Base-by-base conservation (phyloP, 2,113 vertebrate genomes). In the Hippotragus niger region DNA sequence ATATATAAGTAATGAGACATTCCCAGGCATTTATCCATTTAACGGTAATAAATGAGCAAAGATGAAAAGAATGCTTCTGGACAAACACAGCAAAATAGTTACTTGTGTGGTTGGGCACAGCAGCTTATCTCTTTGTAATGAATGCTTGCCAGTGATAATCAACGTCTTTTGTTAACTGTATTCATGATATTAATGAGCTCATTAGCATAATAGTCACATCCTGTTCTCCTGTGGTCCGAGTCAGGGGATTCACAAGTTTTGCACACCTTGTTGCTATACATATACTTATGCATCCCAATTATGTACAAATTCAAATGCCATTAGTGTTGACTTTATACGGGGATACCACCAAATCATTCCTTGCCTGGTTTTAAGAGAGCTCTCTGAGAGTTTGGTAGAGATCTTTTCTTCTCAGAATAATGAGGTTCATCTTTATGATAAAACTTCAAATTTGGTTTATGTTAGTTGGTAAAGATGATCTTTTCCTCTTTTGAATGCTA, bases 141-240 rank as follows among this genome's bases (percentile, higher is more conserved):
- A 99, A 98, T 97, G 89, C 98, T 98, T 98, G 90, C 96, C 95
- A 98, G 97, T 98, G 98, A 98, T 99, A 98, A 98, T 98, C 96
- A 99, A 97, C 98, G 97, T 98, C 98, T 95, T 98, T 98, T 98
- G 97, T 96, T 99, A 99, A 99, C 99, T 97, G 98, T 98, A 99
- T 98, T 99, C 98, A 98, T 98, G 98, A 89, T 98, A 98, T 99
- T 99, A 99, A 99, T 99, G 99, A 99, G 97, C 94, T 97, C 45
- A 99, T 99, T 99, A 98, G 98, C 98, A 99, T 99, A 99, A 98
- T 92, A 98, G 98, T 97, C 97, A 95, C 94, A 97, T 97, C 36
- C 88, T 95, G 16, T 76, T 95, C 96, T 97, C 88, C 92, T 83
- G 97, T 98, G 98, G 98, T 98, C 98, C 97, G 94, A 98, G 96